Evolutionary conservation across 2,113 vertebrate genomes (phyloP).

Genomic region (Hippopotamus amphibius): DNA sequence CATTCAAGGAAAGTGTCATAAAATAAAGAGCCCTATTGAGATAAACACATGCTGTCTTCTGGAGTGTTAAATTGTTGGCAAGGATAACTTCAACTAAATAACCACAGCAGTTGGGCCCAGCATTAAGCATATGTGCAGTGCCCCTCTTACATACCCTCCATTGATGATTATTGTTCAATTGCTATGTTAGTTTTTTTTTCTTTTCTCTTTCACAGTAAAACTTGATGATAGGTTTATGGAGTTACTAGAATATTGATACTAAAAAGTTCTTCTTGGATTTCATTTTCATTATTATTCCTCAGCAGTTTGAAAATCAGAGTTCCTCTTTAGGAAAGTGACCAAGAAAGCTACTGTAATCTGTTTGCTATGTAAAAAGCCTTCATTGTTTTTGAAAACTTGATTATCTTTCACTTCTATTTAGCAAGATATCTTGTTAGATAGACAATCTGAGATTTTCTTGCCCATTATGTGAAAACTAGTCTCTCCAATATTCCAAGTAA

Average conservation of each 20-base stretch:
- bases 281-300: not conserved
- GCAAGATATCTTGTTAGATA: not conserved
- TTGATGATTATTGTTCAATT: not conserved
- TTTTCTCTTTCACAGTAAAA: not conserved
- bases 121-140: constrained; percentile 49
- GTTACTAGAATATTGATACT: not conserved
- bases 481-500: not conserved
- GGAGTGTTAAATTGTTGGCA: constrained; percentile 36
- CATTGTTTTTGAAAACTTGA: not conserved
- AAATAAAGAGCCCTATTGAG: constrained; percentile 49
- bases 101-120: constrained; percentile 50
- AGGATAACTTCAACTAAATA: constrained; percentile 63
- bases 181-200: not conserved
- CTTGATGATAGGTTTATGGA: not conserved
- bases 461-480: not conserved
- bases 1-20: not conserved
- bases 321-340: not conserved
- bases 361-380: not conserved
- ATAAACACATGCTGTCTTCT: constrained; percentile 50
- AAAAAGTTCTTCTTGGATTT: not conserved
- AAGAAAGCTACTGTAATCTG: not conserved
- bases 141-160: not conserved
- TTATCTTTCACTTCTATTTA: not conserved
- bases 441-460: not conserved
- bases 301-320: not conserved